A percentile compares a stretch with the other conserved stretches of the same genome.
phyloP scores from a whole-genome alignment of 2,888 invertebrate species.

The Aproaerema taeniolella region DNA sequence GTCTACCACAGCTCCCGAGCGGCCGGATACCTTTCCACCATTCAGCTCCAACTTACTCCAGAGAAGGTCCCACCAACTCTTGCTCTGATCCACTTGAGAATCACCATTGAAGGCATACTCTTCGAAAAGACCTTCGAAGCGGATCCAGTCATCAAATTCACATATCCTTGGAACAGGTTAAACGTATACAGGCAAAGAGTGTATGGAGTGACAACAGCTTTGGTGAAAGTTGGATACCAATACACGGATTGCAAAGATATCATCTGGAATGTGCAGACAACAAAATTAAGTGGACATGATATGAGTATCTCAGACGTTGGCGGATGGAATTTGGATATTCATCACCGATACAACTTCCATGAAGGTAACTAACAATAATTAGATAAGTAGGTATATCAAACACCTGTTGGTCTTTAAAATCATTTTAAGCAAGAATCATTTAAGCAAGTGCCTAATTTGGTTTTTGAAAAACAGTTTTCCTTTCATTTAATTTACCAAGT shows the following conservation, averaged over 20 bases:
- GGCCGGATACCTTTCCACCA: conserved; percentile 94
- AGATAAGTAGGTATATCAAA: too few species aligned
- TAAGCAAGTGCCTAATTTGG: neutral
- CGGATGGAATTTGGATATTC: conserved; percentile 98
- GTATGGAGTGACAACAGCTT: conserved; percentile 96
- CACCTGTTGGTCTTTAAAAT: too few species aligned
- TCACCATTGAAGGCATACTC: conserved; percentile 96
- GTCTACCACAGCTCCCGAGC: conserved; percentile 98
- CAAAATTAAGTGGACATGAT: conserved; percentile 96
- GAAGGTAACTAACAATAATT: conserved; percentile 89
- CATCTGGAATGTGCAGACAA: conserved; percentile 97
- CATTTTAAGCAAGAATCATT: neutral
- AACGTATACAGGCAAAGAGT: conserved; percentile 98
- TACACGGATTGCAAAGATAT: conserved; percentile 94
- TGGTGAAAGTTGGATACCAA: conserved; percentile 97
- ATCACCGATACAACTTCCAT: conserved; percentile 98
- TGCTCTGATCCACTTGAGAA: conserved; percentile 92
- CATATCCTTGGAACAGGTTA: conserved; percentile 97
- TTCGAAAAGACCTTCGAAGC: conserved; percentile 97
- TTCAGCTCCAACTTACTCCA: conserved; percentile 93
- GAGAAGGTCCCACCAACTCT: conserved; percentile 88
- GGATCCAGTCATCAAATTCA: conserved; percentile 96
- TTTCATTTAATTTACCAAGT: too few species aligned
- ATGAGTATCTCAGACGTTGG: conserved; percentile 98
- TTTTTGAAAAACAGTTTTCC: too few species aligned